phyloP scores from a whole-genome alignment of 2,113 vertebrate species.

The Halichoerus grypus region DNA sequence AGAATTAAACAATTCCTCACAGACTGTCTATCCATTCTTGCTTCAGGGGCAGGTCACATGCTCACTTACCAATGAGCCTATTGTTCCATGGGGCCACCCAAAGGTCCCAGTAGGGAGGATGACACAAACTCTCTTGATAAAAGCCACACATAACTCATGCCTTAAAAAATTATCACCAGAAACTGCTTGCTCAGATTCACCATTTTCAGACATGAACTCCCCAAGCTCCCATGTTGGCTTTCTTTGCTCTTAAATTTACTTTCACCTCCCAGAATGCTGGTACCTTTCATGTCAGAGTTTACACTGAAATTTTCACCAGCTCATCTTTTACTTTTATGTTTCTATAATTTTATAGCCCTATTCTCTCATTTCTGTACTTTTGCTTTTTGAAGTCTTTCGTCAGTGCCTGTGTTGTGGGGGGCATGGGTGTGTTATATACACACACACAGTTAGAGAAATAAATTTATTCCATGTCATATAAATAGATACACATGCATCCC shows the following conservation, averaged over 20 bases:
- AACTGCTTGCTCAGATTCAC: neutral
- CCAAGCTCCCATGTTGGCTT: neutral
- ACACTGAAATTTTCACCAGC: neutral
- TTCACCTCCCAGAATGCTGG: neutral
- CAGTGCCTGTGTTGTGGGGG: too few relatives aligned
- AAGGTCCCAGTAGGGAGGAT: neutral
- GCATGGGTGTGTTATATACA: neutral
- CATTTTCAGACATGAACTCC: neutral
- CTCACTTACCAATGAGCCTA: neutral
- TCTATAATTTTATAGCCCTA: neutral
- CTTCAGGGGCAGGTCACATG: neutral
- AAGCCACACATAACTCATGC: neutral
- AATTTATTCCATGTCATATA: neutral
- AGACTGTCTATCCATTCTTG: neutral
- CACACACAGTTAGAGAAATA: neutral
- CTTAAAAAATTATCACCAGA: neutral
- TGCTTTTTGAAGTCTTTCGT: neutral
- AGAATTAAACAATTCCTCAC: neutral
- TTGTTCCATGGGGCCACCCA: neutral
- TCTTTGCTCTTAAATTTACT: neutral
- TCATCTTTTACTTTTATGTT: neutral
- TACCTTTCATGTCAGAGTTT: neutral
- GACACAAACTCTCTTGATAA: slow-evolving; percentile 10
- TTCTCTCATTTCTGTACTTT: neutral
- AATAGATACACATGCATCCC: neutral